Conservation (phyloP, 1,140 invertebrate genomes). For the Coelopa frigida region DNA sequence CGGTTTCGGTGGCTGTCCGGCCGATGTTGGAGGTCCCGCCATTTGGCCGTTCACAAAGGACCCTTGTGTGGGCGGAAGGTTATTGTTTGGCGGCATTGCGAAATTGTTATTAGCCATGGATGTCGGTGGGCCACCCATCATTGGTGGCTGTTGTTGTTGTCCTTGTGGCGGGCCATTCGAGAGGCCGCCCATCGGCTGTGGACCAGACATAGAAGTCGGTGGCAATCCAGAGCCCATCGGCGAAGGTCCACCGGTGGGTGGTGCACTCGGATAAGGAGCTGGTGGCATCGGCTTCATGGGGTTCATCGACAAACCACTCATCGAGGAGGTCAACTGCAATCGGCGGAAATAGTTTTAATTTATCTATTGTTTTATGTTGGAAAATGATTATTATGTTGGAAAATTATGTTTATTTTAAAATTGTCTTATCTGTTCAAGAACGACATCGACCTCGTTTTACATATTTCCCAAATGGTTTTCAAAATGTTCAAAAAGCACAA, state of each 20-base stretch:
- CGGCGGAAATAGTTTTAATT: background rate
- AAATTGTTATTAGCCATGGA: no score
- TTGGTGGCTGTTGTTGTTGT: background rate
- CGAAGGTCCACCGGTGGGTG: background rate
- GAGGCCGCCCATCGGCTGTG: background rate
- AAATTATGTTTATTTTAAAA: no score
- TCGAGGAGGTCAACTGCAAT: conserved; percentile 33
- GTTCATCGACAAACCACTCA: conserved; percentile 33
- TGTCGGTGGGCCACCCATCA: background rate
- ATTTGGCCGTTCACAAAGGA: conserved; percentile 28
- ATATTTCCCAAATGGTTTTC: background rate
- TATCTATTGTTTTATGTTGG: no score
- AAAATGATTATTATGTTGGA: no score
- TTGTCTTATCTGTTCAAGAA: no score
- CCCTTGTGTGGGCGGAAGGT: no score
- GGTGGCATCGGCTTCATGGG: conserved; percentile 27
- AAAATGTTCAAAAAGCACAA: background rate
- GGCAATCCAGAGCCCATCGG: background rate
- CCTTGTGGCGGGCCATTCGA: background rate
- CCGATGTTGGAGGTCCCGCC: conserved; percentile 6
- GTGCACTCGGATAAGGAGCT: conserved; percentile 11
- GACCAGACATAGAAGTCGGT: background rate
- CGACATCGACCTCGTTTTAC: no score
- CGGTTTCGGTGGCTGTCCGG: background rate
- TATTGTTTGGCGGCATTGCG: no score